Evolutionary conservation across 2,797 vertebrate genomes (phyloP).

Genomic region (Odontamblyopus rebecca): DNA sequence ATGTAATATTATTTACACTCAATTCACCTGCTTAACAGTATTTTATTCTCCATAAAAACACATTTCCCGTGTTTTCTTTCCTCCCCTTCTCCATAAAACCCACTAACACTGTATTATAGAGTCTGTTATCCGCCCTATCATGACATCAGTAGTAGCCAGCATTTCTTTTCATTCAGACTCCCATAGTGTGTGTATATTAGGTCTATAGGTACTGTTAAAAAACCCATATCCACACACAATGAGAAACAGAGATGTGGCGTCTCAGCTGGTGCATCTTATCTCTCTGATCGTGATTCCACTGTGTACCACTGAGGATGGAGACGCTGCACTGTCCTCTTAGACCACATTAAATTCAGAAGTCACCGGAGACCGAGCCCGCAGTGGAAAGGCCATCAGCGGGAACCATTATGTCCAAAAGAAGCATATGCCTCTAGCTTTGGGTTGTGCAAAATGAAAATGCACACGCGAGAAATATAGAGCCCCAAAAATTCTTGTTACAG

Average conservation of each 20-base stretch:
- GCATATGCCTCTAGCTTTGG: slow-evolving; percentile 5
- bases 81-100: too few relatives aligned
- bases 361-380: slow-evolving; percentile 31
- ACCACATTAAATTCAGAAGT: slow-evolving; percentile 51
- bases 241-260: slow-evolving; percentile 29
- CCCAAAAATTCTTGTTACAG: too few relatives aligned
- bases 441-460: too few relatives aligned
- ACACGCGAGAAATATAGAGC: too few relatives aligned
- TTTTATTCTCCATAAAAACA: neutral
- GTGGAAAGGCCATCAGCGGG: slow-evolving; percentile 42
- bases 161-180: slow-evolving; percentile 24
- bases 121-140: neutral
- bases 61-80: neutral
- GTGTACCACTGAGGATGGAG: slow-evolving; percentile 21
- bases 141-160: slow-evolving; percentile 19
- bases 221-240: slow-evolving; percentile 20
- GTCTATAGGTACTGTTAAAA: slow-evolving; percentile 4
- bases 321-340: slow-evolving; percentile 45
- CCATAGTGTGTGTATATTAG: slow-evolving; percentile 20
- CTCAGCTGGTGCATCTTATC: slow-evolving; percentile 44
- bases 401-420: slow-evolving; percentile 27
- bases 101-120: neutral
- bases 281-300: slow-evolving; percentile 33
- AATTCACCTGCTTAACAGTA: too few relatives aligned
- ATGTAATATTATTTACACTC: too few relatives aligned